Evolutionary conservation across 2,113 vertebrate species (phyloP).

Genomic region (Nothobranchius kuhntae): DNA sequence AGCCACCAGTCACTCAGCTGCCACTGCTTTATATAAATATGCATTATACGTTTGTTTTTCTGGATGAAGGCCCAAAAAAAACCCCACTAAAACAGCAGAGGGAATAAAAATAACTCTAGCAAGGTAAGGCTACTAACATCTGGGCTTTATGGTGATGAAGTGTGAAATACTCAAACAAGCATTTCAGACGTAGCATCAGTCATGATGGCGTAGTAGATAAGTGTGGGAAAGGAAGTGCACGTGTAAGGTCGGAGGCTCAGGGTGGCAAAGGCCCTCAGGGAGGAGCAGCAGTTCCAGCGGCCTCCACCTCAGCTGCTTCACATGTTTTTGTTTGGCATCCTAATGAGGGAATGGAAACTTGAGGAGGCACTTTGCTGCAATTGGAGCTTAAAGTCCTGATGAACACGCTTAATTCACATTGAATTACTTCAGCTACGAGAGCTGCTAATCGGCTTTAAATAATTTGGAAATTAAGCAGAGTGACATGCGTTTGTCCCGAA

Average conservation of each 20-base stretch:
- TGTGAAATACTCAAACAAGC: not conserved
- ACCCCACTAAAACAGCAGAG: not conserved
- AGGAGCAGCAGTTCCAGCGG: slow-evolving; percentile 30
- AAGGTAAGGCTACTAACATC: not conserved
- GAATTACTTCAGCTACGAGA: slow-evolving; percentile 46
- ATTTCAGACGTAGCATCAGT: not conserved
- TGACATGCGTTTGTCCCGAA: slow-evolving; percentile 49
- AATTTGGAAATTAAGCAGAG: slow-evolving; percentile 24
- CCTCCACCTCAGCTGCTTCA: slow-evolving; percentile 1
- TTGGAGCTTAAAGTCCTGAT: slow-evolving; percentile 51
- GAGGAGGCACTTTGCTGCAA: slow-evolving; percentile 38
- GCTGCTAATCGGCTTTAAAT: slow-evolving; percentile 54
- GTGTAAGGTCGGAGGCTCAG: not conserved
- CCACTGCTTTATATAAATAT: not conserved
- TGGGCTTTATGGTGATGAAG: not conserved
- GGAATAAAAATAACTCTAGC: not conserved
- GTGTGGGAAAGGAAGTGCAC: not conserved
- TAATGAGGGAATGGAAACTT: slow-evolving; percentile 54
- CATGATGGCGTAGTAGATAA: not conserved
- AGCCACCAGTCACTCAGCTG: not conserved
- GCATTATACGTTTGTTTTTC: too few relatives aligned
- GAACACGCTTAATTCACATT: slow-evolving; percentile 58
- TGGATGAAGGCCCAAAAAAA: not conserved
- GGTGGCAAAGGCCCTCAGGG: slow-evolving; percentile 47
- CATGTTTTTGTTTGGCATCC: slow-evolving; percentile 17